A percentile compares a stretch with the other conserved stretches of the same genome.
These are phyloP conservation scores for Eptesicus fuscus DNA, from an alignment of 2,113 vertebrate species.

Conservation along the genomic window DNA sequence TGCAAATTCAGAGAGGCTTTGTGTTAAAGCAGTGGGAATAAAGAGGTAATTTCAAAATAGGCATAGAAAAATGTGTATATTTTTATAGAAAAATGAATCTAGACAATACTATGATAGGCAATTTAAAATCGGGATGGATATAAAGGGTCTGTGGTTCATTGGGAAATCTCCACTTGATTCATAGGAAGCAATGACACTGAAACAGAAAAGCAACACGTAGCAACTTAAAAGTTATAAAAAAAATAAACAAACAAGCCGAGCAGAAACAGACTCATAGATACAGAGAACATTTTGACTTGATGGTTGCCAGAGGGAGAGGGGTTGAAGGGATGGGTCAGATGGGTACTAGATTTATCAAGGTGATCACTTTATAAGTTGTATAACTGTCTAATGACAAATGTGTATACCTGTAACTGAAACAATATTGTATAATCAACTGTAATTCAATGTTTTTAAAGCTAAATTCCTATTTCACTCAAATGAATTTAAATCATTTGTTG, in stretches of 20 bases:
- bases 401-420: background rate
- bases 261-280: background rate
- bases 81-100: background rate
- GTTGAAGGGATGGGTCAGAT: background rate
- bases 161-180: background rate
- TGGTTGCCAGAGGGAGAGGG: background rate
- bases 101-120: background rate
- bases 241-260: background rate
- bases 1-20: background rate
- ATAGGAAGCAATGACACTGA: background rate
- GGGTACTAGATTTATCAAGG: background rate
- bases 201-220: background rate
- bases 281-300: background rate
- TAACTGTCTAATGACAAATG: background rate
- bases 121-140: background rate
- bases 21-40: background rate
- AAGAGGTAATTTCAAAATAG: slow-evolving; percentile 3
- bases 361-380: background rate
- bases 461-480: background rate
- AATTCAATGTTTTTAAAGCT: background rate
- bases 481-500: background rate
- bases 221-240: background rate
- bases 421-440: background rate
- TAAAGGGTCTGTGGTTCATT: background rate
- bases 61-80: background rate